phyloP scores from a whole-genome alignment of 2,113 vertebrate species.

The Gopherus flavomarginatus region DNA sequence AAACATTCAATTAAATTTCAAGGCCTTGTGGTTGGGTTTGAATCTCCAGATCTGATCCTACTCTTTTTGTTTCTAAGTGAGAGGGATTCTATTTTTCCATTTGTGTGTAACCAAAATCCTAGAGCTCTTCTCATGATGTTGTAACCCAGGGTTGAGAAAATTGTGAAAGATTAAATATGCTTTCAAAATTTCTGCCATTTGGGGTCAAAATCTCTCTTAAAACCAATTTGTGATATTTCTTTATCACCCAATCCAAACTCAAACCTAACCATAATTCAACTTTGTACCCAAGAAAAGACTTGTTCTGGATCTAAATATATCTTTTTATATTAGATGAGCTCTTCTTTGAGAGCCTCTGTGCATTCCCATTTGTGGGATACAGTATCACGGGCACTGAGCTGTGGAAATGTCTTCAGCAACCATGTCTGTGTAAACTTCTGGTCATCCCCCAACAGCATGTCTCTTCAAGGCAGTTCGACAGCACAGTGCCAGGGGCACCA shows the following conservation, averaged over 20 bases:
- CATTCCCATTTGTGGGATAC: background rate
- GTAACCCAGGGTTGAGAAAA: background rate
- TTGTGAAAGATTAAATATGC: background rate
- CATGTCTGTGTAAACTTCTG: background rate
- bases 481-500: background rate
- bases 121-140: background rate
- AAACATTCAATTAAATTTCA: background rate
- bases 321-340: background rate
- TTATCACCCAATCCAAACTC: background rate
- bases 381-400: background rate
- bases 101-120: background rate
- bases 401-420: background rate
- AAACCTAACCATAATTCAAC: background rate
- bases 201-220: background rate
- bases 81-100: background rate
- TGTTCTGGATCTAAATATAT: slow-evolving; percentile 1
- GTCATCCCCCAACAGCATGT: background rate
- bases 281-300: background rate
- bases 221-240: background rate
- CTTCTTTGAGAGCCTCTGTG: background rate
- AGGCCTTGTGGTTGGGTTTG: background rate
- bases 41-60: background rate
- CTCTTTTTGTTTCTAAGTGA: background rate
- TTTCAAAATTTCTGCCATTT: background rate
- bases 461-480: background rate